Evolutionary conservation across 2,113 vertebrate species (phyloP).

Genomic region (Galbula dea): DNA sequence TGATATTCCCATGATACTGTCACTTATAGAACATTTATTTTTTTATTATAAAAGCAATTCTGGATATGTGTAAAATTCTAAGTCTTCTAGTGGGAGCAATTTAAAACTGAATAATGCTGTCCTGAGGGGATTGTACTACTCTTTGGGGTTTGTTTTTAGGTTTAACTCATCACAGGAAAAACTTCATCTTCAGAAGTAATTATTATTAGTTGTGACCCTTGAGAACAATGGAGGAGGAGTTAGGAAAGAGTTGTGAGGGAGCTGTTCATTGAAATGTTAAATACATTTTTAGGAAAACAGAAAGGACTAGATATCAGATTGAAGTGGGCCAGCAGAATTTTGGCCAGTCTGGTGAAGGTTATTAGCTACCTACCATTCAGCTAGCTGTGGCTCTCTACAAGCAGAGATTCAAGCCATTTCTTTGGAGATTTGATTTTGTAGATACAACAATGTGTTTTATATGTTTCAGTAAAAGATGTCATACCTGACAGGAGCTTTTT

Average conservation of each 20-base stretch:
- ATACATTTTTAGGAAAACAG: background rate
- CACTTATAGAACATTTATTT: conserved; percentile 65
- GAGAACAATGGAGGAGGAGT: background rate
- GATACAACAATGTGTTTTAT: background rate
- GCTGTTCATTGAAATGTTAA: conserved; percentile 1
- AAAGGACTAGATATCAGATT: background rate
- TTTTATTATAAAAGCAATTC: conserved; percentile 68
- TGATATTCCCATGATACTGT: conserved; percentile 42
- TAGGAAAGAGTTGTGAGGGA: background rate
- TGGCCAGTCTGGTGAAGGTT: background rate
- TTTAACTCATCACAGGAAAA: conserved; percentile 38
- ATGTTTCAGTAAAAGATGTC: background rate
- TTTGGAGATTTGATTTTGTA: background rate
- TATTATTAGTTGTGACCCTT: conserved; percentile 27
- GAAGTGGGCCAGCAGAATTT: background rate
- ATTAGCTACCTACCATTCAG: background rate
- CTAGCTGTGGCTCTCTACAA: background rate
- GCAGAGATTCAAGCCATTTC: background rate
- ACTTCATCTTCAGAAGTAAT: conserved; percentile 6
- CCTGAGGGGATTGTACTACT: conserved; percentile 21
- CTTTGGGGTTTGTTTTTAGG: conserved; percentile 60
- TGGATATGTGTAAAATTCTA: conserved; percentile 46
- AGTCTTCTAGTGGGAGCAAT: conserved; percentile 58
- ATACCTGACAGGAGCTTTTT: background rate
- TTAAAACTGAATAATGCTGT: conserved; percentile 61